Conservation (phyloP, 2,113 vertebrate genomes). For the Nycticebus coucang region DNA sequence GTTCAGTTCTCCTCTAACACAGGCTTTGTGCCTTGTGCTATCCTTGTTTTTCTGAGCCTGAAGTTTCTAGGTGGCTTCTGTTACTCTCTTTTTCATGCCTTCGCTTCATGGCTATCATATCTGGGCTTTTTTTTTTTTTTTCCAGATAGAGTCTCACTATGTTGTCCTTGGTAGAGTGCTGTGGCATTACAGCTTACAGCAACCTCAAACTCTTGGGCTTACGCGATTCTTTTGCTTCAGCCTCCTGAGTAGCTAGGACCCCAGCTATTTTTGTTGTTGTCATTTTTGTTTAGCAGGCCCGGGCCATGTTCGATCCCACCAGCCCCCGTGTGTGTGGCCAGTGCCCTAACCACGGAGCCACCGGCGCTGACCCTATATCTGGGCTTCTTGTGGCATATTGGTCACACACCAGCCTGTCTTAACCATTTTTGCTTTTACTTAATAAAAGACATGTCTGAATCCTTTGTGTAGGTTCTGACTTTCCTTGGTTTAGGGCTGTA, state of each 20-base stretch:
- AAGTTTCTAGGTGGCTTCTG: background rate
- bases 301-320: no score
- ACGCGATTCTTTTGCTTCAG: no score
- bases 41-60: background rate
- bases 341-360: no score
- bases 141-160: no score
- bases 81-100: background rate
- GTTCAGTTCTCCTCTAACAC: background rate
- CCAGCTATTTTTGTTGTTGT: no score
- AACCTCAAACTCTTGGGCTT: no score
- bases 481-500: background rate
- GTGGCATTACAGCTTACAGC: no score
- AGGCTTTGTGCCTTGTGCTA: background rate
- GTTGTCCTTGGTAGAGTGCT: no score
- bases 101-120: background rate
- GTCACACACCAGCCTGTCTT: background rate
- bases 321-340: no score
- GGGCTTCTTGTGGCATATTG: background rate
- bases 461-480: background rate
- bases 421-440: background rate
- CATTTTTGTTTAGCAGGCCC: no score
- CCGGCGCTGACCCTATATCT: background rate
- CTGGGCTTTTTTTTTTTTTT: background rate
- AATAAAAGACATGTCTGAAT: background rate
- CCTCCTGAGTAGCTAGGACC: no score